phyloP scores from a whole-genome alignment of 1,140 invertebrate genomes.

The Drosophila lacertosa region DNA sequence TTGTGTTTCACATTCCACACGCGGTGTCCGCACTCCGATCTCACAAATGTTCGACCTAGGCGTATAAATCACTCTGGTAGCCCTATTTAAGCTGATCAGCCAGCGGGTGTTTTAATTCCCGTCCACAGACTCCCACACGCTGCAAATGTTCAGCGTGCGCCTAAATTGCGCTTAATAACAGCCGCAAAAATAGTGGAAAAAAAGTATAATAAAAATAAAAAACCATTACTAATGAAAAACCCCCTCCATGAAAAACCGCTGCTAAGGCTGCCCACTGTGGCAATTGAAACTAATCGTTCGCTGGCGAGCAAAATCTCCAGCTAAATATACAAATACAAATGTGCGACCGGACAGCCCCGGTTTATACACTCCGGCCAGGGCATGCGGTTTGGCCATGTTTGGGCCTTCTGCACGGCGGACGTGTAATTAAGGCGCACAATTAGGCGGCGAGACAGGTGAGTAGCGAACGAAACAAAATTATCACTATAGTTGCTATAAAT shows the following conservation, averaged over 20 bases:
- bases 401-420: not conserved
- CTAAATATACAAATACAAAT: slow-evolving; percentile 5
- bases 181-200: slow-evolving; percentile 21
- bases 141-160: slow-evolving; percentile 15
- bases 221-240: slow-evolving; percentile 30
- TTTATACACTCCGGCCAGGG: not conserved
- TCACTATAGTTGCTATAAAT: too few relatives aligned
- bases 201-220: slow-evolving; percentile 23
- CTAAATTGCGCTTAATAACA: slow-evolving; percentile 63
- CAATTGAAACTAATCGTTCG: slow-evolving; percentile 77
- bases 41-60: not conserved
- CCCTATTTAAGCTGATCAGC: slow-evolving; percentile 17
- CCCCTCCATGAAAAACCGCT: slow-evolving; percentile 11
- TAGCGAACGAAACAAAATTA: too few relatives aligned
- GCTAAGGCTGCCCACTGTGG: slow-evolving; percentile 29
- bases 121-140: slow-evolving; percentile 2
- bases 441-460: too few relatives aligned
- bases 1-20: not conserved
- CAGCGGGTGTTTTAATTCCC: slow-evolving; percentile 7
- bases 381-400: not conserved
- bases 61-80: not conserved
- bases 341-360: not conserved
- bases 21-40: too few relatives aligned
- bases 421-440: slow-evolving; percentile 2
- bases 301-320: slow-evolving; percentile 21